A percentile compares a stretch with the other conserved stretches of the same genome.
phyloP scores from a whole-genome alignment of 2,888 invertebrate genomes.

The Drosophila siamana region DNA sequence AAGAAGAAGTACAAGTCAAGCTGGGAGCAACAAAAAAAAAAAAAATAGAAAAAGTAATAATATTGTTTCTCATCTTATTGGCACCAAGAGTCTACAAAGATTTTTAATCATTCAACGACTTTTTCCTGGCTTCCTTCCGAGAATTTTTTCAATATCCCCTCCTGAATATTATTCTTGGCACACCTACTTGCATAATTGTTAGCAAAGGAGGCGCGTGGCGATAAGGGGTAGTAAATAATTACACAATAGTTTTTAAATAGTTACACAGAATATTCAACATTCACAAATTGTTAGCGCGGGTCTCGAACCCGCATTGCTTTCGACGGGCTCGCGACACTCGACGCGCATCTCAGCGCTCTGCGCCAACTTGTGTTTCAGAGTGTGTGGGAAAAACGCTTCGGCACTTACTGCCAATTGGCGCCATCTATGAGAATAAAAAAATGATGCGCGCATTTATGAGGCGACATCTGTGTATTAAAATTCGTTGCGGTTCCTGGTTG shows the following conservation, averaged over 20 bases:
- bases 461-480: not conserved
- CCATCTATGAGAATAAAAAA: not conserved
- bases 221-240: conserved; percentile 20
- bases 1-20: not conserved
- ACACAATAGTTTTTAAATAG: too few relatives aligned
- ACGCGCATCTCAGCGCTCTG: conserved; percentile 7
- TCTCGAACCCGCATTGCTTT: conserved; percentile 1
- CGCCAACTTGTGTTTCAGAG: not conserved
- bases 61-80: conserved; percentile 57
- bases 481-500: too few relatives aligned
- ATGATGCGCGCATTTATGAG: not conserved
- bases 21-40: not conserved
- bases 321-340: not conserved
- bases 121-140: conserved; percentile 63
- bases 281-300: not conserved
- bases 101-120: conserved; percentile 50
- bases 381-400: not conserved
- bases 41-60: conserved; percentile 2
- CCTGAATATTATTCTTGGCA: conserved; percentile 45
- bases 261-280: not conserved
- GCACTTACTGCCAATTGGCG: not conserved
- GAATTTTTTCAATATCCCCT: conserved; percentile 55
- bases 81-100: conserved; percentile 64
- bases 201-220: conserved; percentile 60
- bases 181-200: conserved; percentile 43